Percentiles rank a stretch among this genome's conserved stretches.
Evolutionary conservation across 2,113 vertebrate species (phyloP).

Genomic region (Hepsetus odoe): DNA sequence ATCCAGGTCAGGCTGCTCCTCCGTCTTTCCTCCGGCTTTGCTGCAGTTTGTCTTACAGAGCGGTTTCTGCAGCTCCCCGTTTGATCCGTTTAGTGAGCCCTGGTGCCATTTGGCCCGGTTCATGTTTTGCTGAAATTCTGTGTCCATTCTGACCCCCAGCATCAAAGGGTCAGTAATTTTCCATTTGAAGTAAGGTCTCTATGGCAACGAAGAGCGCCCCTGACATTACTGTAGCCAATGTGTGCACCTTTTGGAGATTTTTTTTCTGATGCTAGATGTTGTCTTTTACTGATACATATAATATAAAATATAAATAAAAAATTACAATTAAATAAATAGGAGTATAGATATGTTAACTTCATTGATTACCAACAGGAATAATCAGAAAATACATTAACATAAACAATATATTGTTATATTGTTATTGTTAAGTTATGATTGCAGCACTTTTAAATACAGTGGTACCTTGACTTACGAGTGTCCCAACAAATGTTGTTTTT

Average conservation of each 20-base stretch:
- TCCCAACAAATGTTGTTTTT: no score
- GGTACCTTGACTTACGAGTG: no score
- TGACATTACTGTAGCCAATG: neutral
- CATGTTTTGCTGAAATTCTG: neutral
- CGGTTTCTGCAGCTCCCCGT: no score
- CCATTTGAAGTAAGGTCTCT: constrained; percentile 1
- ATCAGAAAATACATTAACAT: no score
- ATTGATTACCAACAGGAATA: no score
- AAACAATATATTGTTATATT: no score
- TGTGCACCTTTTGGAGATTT: neutral
- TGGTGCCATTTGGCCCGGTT: neutral
- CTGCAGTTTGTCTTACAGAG: neutral
- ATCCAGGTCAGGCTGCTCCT: neutral
- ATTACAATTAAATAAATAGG: no score
- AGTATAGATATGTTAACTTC: no score
- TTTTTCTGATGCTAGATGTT: neutral
- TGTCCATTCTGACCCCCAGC: neutral
- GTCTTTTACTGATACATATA: neutral
- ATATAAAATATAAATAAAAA: no score
- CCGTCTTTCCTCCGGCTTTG: neutral
- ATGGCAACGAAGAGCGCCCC: neutral
- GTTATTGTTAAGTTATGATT: no score
- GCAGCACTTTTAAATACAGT: no score
- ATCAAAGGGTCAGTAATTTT: constrained; percentile 14
- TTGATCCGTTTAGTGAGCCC: no score